Base-by-base conservation (phyloP, 2,113 vertebrate genomes). In the Mustela nigripes region DNA sequence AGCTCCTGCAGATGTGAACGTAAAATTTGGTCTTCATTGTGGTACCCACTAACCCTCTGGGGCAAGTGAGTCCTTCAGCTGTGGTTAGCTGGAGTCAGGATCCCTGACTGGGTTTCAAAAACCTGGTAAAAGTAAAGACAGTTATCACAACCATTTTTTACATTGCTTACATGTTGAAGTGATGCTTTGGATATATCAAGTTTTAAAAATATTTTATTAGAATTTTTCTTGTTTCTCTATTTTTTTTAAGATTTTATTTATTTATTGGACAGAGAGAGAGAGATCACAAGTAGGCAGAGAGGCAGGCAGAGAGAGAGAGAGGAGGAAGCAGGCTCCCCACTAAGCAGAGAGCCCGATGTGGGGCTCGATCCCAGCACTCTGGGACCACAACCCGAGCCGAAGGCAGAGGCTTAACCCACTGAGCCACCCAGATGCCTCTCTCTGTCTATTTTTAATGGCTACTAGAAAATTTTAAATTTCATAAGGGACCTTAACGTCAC, bases 51-150 rank as follows among this genome's bases (percentile, higher is more conserved):
- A 9, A 48, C 73, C n/a, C 50, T 7, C 1, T 4, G 7, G 11
- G 16, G 39, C 71, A 69, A 1, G 1, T 19, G 42, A 58, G 14
- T 36, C 56, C 36, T 48, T 39, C 69, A 50, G 56, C 42, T 48
- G 11, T 62, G 48, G 31, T 2, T 36, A 28, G 9, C 81, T 58
- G 62, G 65, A 92, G 73, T 74, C 53, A 63, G 69, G 67, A 31
- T 86, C 22, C 86, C 18, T n/a, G 16, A 26, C 39, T 85, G 19
- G 16, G 42, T 89, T 95, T 94, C 91, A 89, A 94, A 95, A 28
- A 45, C 21, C 56, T 85, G 28, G 26, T 56, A 26, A 31, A 53
- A 36, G 39, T 91, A 42, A 76, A 79, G 31, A 28, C 42, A 45
- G 4, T 21, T 24, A 63, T 15, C 31, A 79, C 7, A 78, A 53